Conservation (phyloP, 2,888 invertebrate genomes). For the Taenaris catops region DNA sequence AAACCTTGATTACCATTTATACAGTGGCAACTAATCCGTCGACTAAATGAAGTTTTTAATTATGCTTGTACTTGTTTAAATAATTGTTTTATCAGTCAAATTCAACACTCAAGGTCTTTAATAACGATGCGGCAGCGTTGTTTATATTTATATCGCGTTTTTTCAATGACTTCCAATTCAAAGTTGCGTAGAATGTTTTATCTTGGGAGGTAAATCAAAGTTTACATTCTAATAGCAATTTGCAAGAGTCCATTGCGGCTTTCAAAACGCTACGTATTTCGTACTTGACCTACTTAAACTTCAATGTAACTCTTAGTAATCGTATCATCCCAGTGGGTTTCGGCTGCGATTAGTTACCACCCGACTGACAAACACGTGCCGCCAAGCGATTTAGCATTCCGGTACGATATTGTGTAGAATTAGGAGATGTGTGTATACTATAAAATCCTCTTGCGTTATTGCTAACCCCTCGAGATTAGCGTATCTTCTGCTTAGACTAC, state of each 20-base stretch:
- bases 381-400: too few relatives aligned
- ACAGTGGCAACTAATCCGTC: background rate
- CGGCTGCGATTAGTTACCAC: too few relatives aligned
- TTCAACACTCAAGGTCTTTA: slow-evolving; percentile 11
- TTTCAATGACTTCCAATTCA: background rate
- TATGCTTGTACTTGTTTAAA: slow-evolving; percentile 1
- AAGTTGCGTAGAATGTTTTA: background rate
- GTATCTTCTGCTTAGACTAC: too few relatives aligned
- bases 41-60: background rate
- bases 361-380: too few relatives aligned
- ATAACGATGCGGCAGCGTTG: background rate
- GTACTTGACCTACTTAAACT: slow-evolving; percentile 39
- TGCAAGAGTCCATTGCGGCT: slow-evolving; percentile 27
- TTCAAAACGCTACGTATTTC: slow-evolving; percentile 31
- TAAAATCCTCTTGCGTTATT: too few relatives aligned
- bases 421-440: too few relatives aligned
- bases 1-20: background rate
- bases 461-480: too few relatives aligned
- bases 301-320: slow-evolving; percentile 11
- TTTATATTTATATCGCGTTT: background rate
- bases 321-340: too few relatives aligned
- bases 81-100: slow-evolving; percentile 10
- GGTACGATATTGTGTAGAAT: too few relatives aligned
- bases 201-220: background rate
- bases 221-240: slow-evolving; percentile 13